Conservation (phyloP, 2,113 vertebrate species). For the Chaetorhynchus papuensis region DNA sequence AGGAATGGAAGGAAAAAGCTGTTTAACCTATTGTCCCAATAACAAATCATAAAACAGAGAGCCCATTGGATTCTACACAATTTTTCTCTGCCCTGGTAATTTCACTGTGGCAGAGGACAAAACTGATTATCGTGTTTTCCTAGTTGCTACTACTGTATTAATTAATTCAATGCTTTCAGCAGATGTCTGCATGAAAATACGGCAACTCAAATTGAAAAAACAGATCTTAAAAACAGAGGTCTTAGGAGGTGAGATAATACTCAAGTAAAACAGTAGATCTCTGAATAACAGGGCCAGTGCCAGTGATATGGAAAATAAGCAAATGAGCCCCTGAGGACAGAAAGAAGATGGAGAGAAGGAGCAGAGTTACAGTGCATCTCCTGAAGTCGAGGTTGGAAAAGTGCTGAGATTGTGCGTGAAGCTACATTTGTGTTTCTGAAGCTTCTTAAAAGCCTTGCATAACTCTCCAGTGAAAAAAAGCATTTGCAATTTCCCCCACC, state of each 20-base stretch:
- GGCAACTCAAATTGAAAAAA: neutral
- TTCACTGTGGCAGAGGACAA: slow-evolving; percentile 28
- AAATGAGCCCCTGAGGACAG: slow-evolving; percentile 7
- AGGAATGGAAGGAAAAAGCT: neutral
- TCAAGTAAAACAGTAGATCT: slow-evolving; percentile 48
- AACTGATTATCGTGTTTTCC: slow-evolving; percentile 46
- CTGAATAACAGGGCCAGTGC: slow-evolving; percentile 45
- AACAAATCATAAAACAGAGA: neutral
- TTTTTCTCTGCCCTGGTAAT: neutral
- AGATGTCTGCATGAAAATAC: slow-evolving; percentile 54
- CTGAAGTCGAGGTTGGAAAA: neutral
- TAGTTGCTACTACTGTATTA: slow-evolving; percentile 37
- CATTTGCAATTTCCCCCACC: neutral
- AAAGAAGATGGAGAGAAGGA: neutral
- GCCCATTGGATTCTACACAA: neutral
- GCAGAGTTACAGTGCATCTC: neutral
- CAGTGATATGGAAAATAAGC: neutral
- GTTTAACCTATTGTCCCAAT: neutral
- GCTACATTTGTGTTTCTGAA: neutral
- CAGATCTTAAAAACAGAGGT: slow-evolving; percentile 36
- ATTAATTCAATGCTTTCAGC: slow-evolving; percentile 59
- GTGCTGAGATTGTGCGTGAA: neutral
- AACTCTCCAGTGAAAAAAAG: neutral
- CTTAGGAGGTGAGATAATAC: slow-evolving; percentile 39
- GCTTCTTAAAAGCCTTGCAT: neutral